A percentile compares a stretch with the other conserved stretches of the same genome.
Evolutionary conservation across 2,888 invertebrate species (phyloP).

Genomic region (Timema cristinae): DNA sequence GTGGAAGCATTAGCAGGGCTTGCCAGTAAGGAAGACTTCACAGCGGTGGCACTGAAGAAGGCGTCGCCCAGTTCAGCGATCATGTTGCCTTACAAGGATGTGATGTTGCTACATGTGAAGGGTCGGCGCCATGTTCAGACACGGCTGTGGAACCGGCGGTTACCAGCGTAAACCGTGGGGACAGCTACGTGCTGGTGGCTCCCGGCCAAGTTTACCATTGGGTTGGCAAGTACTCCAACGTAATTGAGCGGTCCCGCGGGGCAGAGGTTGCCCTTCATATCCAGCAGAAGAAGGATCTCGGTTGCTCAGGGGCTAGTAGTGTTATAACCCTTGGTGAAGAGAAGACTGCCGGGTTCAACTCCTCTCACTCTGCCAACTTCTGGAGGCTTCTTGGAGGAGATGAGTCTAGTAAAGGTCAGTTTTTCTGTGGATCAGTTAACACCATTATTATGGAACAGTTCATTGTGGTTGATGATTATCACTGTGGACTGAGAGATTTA

Average conservation of each 20-base stretch:
- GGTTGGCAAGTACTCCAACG: constrained; percentile 84
- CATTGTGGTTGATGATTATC: no score
- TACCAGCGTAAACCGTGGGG: constrained; percentile 79
- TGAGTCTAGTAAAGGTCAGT: constrained; percentile 20
- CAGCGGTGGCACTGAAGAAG: constrained; percentile 75
- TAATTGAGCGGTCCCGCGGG: constrained; percentile 85
- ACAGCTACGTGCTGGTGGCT: constrained; percentile 83
- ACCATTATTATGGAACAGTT: not conserved
- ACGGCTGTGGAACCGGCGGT: constrained; percentile 76
- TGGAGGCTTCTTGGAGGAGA: constrained; percentile 65
- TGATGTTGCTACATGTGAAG: no score
- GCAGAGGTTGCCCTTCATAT: constrained; percentile 81
- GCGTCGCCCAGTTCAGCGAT: constrained; percentile 53
- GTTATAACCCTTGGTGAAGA: constrained; percentile 68
- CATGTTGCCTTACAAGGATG: constrained; percentile 62
- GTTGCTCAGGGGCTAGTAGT: constrained; percentile 64
- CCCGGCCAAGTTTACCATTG: constrained; percentile 70
- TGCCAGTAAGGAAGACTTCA: constrained; percentile 89
- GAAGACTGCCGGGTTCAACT: constrained; percentile 50
- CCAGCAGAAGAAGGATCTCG: constrained; percentile 79
- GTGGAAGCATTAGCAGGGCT: constrained; percentile 91
- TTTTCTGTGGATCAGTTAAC: not conserved
- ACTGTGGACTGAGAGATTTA: no score
- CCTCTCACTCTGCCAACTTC: constrained; percentile 64
- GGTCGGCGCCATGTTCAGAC: constrained; percentile 87